Conservation (phyloP, 1,140 invertebrate genomes). For the Tachypleus tridentatus region DNA sequence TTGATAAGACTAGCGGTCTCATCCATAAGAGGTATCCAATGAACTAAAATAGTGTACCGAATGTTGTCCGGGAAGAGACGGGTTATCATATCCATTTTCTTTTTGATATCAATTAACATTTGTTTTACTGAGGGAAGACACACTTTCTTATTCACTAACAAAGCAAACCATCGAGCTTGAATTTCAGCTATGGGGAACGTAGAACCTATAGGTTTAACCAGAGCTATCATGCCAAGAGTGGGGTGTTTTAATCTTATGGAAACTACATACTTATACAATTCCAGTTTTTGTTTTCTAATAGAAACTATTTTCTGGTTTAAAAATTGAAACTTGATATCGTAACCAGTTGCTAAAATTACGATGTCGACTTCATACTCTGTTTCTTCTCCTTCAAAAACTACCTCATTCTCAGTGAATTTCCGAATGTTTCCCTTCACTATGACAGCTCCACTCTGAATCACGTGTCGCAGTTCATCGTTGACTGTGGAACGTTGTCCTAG, state of each 20-base stretch:
- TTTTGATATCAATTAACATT: no score
- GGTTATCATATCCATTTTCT: no score
- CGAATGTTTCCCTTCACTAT: constrained; percentile 31
- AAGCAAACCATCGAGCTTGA: constrained; percentile 36
- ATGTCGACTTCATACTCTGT: constrained; percentile 27
- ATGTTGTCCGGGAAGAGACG: no score
- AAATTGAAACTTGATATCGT: constrained; percentile 35
- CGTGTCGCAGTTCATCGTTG: constrained; percentile 42
- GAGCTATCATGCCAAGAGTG: constrained; percentile 40
- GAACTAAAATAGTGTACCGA: no score
- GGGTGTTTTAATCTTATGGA: constrained; percentile 29
- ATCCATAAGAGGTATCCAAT: no score
- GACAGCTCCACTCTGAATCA: constrained; percentile 38
- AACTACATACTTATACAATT: constrained; percentile 39
- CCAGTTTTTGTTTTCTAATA: constrained; percentile 32
- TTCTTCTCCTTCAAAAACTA: constrained; percentile 29
- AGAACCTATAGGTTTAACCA: constrained; percentile 40
- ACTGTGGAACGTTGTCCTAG: constrained; percentile 41
- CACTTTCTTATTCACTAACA: no score
- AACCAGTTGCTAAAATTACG: constrained; percentile 35
- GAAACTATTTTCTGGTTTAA: constrained; percentile 25
- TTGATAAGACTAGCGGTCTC: no score
- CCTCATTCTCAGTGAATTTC: constrained; percentile 29
- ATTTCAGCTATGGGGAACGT: constrained; percentile 41
- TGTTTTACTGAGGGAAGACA: no score